Evolutionary conservation across 2,888 invertebrate genomes (phyloP).

Genomic region (Drosophila borborema): DNA sequence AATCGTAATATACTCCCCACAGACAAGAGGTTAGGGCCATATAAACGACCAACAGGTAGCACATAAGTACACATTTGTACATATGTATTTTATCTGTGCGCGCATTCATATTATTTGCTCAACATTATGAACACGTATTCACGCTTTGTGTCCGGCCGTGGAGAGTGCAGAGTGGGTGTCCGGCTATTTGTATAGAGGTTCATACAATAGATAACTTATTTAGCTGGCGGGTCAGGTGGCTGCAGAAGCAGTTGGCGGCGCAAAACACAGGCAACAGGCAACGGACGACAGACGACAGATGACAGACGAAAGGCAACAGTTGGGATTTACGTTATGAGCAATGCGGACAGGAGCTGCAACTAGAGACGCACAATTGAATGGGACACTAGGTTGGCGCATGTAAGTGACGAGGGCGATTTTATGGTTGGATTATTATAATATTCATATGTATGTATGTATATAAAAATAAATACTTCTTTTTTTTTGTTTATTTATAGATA

Average conservation of each 20-base stretch:
- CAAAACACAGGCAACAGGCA: constrained; percentile 3
- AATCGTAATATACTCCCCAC: constrained; percentile 1
- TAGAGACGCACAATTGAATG: constrained; percentile 36
- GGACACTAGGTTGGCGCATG: constrained; percentile 35
- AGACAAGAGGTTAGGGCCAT: neutral
- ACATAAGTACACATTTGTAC: constrained; percentile 10
- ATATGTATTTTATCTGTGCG: constrained; percentile 16
- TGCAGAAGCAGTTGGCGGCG: constrained; percentile 1
- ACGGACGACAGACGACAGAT: neutral
- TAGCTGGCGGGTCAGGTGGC: constrained; percentile 38
- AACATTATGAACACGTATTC: constrained; percentile 69
- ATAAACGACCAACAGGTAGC: constrained; percentile 30
- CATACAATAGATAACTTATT: constrained; percentile 48
- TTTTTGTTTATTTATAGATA: neutral
- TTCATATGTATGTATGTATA: neutral
- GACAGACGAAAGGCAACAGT: constrained; percentile 35
- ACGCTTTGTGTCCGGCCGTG: constrained; percentile 27
- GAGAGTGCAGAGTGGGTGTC: constrained; percentile 26
- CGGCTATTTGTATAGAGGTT: constrained; percentile 58
- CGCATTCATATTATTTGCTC: constrained; percentile 67
- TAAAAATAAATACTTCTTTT: neutral
- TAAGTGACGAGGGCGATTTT: constrained; percentile 40
- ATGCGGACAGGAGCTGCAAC: constrained; percentile 14
- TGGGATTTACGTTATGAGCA: constrained; percentile 33
- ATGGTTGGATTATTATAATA: constrained; percentile 8